Conservation (phyloP, 2,888 invertebrate species). For the Drosophila tanythrix region DNA sequence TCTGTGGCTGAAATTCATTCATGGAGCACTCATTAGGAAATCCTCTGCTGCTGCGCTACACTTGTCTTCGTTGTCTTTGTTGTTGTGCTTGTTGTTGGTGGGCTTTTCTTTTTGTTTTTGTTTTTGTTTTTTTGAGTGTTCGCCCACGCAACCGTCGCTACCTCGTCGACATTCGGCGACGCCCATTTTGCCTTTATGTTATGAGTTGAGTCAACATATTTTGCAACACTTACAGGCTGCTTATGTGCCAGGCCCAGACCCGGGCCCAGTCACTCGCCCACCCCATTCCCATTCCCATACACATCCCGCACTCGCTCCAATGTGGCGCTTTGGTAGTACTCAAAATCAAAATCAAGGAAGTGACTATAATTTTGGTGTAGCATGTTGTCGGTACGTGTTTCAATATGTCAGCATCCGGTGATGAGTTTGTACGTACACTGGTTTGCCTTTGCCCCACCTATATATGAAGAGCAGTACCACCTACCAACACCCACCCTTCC, state of each 20-base stretch:
- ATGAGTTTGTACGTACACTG: constrained; percentile 75
- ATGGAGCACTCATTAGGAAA: constrained; percentile 84
- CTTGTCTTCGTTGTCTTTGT: constrained; percentile 13
- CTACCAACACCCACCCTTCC: not conserved
- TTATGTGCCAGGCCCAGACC: constrained; percentile 48
- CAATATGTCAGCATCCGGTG: constrained; percentile 81
- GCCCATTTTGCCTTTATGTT: constrained; percentile 60
- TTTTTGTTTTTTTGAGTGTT: constrained; percentile 28
- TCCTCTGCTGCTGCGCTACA: constrained; percentile 65
- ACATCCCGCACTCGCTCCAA: not conserved
- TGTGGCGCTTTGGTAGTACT: constrained; percentile 55
- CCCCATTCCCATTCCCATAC: not conserved
- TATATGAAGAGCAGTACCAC: not conserved
- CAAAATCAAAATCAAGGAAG: constrained; percentile 83
- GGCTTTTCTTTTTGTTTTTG: constrained; percentile 1
- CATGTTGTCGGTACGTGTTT: constrained; percentile 83
- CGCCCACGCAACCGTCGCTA: constrained; percentile 44
- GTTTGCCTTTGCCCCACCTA: constrained; percentile 47
- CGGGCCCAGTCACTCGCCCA: constrained; percentile 8
- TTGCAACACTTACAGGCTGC: constrained; percentile 80
- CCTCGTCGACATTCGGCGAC: constrained; percentile 8
- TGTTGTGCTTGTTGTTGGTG: constrained; percentile 10
- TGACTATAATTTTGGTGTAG: constrained; percentile 83
- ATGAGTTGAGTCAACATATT: constrained; percentile 83
- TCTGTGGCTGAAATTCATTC: constrained; percentile 84